A percentile compares a stretch with the other conserved stretches of the same genome.
These are phyloP conservation scores for Coelopa frigida DNA, from an alignment of 1,140 invertebrate genomes.

Conservation along the genomic window DNA sequence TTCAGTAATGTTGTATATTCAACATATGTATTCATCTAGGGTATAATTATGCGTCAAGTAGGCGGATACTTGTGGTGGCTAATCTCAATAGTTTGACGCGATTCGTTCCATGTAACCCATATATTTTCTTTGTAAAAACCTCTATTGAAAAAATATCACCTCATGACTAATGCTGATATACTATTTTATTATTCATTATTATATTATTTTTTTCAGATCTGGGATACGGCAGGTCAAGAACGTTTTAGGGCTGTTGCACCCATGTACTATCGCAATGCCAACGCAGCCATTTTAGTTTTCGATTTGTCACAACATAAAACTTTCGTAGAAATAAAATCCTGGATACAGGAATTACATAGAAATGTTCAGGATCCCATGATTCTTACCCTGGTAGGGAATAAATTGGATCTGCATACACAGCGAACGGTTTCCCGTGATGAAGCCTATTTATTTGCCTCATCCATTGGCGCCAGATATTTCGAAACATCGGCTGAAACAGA, in stretches of 20 bases:
- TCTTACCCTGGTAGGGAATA: constrained; percentile 77
- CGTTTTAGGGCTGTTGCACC: constrained; percentile 81
- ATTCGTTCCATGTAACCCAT: not conserved
- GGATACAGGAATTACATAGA: constrained; percentile 71
- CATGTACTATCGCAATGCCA: constrained; percentile 88
- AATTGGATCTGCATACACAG: constrained; percentile 63
- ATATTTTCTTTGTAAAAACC: not conserved
- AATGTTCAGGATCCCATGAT: constrained; percentile 70
- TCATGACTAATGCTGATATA: not conserved
- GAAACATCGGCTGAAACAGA: constrained; percentile 75
- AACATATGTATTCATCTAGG: not conserved
- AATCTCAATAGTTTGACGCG: no score
- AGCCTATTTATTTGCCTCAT: constrained; percentile 65
- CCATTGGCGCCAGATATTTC: constrained; percentile 76
- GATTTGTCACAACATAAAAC: constrained; percentile 70
- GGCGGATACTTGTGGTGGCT: no score
- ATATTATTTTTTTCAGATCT: constrained; percentile 50
- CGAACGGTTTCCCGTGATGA: constrained; percentile 59
- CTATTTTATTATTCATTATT: not conserved
- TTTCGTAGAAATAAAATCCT: constrained; percentile 67
- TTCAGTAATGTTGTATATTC: not conserved
- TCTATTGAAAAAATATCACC: not conserved
- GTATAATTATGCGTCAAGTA: no score
- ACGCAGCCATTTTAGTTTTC: constrained; percentile 79
- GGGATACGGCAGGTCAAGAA: constrained; percentile 88